Conservation (phyloP, 2,888 invertebrate species). For the Abrostola tripartita region DNA sequence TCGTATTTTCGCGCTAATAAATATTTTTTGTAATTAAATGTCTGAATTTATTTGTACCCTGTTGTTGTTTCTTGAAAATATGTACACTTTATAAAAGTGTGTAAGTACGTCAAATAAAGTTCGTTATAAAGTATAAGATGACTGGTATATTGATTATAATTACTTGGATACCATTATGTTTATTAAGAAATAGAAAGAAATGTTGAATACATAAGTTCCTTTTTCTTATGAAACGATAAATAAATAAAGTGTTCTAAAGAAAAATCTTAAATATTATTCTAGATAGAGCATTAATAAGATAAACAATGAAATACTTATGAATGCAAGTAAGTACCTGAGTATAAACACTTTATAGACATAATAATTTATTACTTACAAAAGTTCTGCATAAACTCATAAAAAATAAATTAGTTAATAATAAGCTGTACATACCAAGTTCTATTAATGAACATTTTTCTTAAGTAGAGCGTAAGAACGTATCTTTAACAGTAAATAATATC, state of each 20-base stretch:
- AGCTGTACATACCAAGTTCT: background rate
- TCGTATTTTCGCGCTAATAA: conserved; percentile 43
- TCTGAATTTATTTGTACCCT: conserved; percentile 28
- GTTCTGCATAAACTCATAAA: no score
- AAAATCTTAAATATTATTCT: no score
- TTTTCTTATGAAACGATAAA: no score
- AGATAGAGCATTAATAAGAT: no score
- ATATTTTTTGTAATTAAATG: conserved; percentile 34
- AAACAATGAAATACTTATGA: no score
- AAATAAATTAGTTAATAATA: no score
- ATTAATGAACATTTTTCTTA: conserved; percentile 13
- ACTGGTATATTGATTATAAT: background rate
- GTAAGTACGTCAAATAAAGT: background rate
- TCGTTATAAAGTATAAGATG: background rate
- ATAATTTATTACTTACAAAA: no score
- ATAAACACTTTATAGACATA: no score
- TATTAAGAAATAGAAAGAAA: background rate
- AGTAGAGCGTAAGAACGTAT: conserved; percentile 25
- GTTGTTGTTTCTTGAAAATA: background rate
- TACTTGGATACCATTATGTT: background rate
- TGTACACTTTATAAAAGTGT: background rate
- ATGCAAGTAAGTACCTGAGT: no score
- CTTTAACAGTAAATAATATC: conserved; percentile 57
- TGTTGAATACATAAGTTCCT: no score
- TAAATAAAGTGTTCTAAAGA: no score